Base-by-base conservation (phyloP, 92 coral and sea anemone genomes). In the Heliopora coerulea region DNA sequence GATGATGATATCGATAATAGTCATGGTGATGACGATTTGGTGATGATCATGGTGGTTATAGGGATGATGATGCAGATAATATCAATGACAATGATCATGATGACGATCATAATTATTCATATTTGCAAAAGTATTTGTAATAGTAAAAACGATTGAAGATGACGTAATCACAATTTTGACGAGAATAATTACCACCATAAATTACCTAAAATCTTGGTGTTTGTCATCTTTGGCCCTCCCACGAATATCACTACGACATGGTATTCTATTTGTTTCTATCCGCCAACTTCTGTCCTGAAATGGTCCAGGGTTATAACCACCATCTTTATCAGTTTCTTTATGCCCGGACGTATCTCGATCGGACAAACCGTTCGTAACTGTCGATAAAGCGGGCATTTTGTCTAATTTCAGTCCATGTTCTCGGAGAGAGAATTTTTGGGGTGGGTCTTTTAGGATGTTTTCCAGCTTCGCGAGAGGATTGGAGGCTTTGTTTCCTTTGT, bases 271-370 rank as follows among this genome's bases (percentile, higher is more conserved):
- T 79, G 80, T 87, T 60, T 87, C 96, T 79, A 90, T 48, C 56
- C 90, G 82, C 92, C 91, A 89, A 41, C 98, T 91, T 74, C 81
- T 85, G 39, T 74, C 64, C 56, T 85, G 90, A 67, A 62, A 85
- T 48, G 93, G 96, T 73, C 98, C 98, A 65, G 98, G 98, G 57
- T 83, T 83, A 90, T 82, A 93, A n/a, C 98, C 98, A 37, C 84
- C 78, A 56, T 74, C 80, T 21, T 73, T 78, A 66, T 82, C 81
- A 30, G 62, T 82, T 79, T 85, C 89, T 32, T 73, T 59, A 29
- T 85, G 70, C 80, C 89, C 82, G 39, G 85, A 82, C 24, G 82
- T 83, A 41, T 86, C 96, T 6, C 84, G 86, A n/a, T n/a, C n/a
- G n/a, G n/a, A n/a, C n/a, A n/a, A n/a, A 46, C 85, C 84, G 54